phyloP scores from a whole-genome alignment of 2,888 invertebrate genomes.

The Leucophora obtusa region DNA sequence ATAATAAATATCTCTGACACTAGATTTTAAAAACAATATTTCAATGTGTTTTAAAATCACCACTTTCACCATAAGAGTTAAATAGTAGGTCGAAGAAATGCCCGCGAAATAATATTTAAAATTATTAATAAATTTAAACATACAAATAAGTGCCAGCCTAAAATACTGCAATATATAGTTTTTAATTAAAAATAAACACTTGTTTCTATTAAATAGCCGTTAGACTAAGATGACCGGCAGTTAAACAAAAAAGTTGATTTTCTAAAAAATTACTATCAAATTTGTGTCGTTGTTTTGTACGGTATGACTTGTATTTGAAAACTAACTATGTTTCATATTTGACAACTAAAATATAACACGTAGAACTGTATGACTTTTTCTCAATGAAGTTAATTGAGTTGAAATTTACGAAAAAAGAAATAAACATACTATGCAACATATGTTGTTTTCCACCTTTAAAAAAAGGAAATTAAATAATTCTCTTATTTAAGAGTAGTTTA shows the following conservation, averaged over 20 bases:
- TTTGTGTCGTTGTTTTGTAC: slow-evolving; percentile 22
- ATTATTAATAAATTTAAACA: too few species aligned
- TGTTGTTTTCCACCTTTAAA: slow-evolving; percentile 7
- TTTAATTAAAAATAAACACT: slow-evolving; percentile 15
- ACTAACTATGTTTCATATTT: slow-evolving; percentile 32
- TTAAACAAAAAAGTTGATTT: slow-evolving; percentile 1
- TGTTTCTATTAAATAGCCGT: slow-evolving; percentile 20
- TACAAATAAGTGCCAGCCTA: neutral
- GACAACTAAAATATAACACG: neutral
- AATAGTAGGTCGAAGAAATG: too few species aligned
- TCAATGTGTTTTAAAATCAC: too few species aligned
- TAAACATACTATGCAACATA: slow-evolving; percentile 13
- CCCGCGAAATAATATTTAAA: too few species aligned
- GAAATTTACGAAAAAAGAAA: neutral
- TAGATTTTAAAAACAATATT: too few species aligned
- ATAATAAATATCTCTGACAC: too few species aligned
- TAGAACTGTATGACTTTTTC: slow-evolving; percentile 1
- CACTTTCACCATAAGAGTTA: too few species aligned
- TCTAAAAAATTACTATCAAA: neutral
- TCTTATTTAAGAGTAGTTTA: neutral
- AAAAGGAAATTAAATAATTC: neutral
- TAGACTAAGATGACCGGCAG: slow-evolving; percentile 40
- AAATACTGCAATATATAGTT: neutral
- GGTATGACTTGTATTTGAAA: slow-evolving; percentile 44
- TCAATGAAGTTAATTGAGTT: slow-evolving; percentile 61